Base-by-base conservation (phyloP, 2,113 vertebrate species). In the Lanius collurio region DNA sequence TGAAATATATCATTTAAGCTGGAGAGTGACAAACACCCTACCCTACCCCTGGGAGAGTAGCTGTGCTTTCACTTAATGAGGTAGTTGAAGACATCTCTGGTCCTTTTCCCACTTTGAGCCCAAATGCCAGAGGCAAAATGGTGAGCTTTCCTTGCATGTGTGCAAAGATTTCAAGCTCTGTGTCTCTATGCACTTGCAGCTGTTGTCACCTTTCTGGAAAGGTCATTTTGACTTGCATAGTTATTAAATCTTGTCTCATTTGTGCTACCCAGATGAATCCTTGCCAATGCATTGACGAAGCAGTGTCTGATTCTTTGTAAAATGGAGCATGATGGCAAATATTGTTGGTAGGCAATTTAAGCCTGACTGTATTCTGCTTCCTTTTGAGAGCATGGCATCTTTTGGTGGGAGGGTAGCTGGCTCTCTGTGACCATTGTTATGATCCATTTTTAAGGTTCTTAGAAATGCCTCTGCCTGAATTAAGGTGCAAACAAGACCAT, bases 1-100 rank as follows among this genome's bases (percentile, higher is more conserved):
- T 95, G 93, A 97, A 97, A 96, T 81, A 27, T 26, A 65, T 80
- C 33, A 87, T 87, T 92, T 90, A 83, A 94, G 65, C 75, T 70
- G 37, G 30, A 93, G 75, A 93, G 78, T 56, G 81, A 89, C 93
- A 96, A 94, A 92, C 67, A 85, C 13, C 60, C 41, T 59, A 87
- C 41, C 46, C 69, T 64, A n/a, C 28, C 93, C 89, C 87, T 91
- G 59, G 39, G 91, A 96, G 87, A 96, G 62, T 90, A 93, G 68
- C 52, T 82, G 56, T 62, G 81, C 69, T 69, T 83, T 87, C 78
- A 55, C n/a, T 95, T 95, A 94, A 91, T 91, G 94, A 95, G 87
- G 73, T 78, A 97, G 87, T 55, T 83, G 91, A 97, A 88, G 91
- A 86, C 59, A 74, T 82, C 68, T 77, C 78, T 73, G 57, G 83